Conservation (phyloP, 1,140 invertebrate species). For the Rhopalosiphum padi region DNA sequence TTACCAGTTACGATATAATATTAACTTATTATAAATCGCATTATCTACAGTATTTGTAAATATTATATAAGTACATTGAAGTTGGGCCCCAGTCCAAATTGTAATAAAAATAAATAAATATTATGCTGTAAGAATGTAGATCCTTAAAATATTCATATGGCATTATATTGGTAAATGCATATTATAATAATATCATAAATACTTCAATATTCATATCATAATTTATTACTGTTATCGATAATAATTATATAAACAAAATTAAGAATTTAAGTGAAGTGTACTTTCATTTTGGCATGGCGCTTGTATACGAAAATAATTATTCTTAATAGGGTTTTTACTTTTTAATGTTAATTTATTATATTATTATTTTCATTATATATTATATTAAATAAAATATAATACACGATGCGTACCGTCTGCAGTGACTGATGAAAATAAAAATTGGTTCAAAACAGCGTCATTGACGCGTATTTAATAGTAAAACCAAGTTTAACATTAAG, state of each 20-base stretch:
- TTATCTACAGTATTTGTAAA: too few species aligned
- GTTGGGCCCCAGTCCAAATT: too few species aligned
- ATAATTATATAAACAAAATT: background rate
- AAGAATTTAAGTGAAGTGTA: background rate
- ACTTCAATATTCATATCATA: background rate
- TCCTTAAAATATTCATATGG: background rate
- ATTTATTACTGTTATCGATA: background rate
- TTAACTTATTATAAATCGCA: too few species aligned
- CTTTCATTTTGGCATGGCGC: background rate
- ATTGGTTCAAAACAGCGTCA: background rate
- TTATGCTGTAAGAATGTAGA: background rate
- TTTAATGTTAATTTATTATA: background rate
- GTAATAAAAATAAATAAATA: too few species aligned
- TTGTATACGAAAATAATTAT: background rate
- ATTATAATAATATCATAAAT: background rate
- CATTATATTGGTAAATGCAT: background rate
- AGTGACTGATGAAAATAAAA: background rate
- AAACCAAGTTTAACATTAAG: background rate
- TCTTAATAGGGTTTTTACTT: background rate
- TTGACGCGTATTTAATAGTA: background rate
- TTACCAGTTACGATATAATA: background rate
- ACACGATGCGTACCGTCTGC: background rate
- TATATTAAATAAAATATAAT: background rate
- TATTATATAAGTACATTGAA: too few species aligned
- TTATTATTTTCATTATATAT: too few species aligned